A percentile compares a stretch with the other conserved stretches of the same genome.
Conservation (phyloP, 2,113 vertebrate genomes). For the Neotragus moschatus region DNA sequence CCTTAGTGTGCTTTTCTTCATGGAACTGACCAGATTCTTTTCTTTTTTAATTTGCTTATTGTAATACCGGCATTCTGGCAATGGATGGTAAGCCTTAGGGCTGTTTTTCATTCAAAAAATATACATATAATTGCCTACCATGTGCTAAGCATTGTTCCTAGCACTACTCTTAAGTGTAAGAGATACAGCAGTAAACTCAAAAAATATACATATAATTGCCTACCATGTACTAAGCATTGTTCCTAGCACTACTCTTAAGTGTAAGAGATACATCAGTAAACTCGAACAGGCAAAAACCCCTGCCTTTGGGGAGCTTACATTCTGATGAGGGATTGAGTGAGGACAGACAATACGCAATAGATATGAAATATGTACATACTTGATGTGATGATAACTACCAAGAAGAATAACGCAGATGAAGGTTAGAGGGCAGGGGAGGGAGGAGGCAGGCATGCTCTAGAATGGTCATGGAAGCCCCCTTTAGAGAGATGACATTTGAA, state of each 20-base stretch:
- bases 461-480: background rate
- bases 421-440: background rate
- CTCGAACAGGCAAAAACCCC: background rate
- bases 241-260: background rate
- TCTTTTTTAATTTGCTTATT: background rate
- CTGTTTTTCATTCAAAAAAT: background rate
- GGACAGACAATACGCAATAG: background rate
- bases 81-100: background rate
- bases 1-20: background rate
- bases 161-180: background rate
- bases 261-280: background rate
- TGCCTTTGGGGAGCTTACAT: background rate
- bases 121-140: background rate
- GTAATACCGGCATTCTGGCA: background rate
- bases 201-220: background rate
- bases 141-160: background rate
- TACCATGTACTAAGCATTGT: background rate
- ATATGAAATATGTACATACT: background rate
- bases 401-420: background rate
- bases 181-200: too few species aligned
- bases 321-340: background rate
- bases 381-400: background rate
- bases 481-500: background rate
- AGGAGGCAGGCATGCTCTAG: background rate
- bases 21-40: background rate